A percentile compares a stretch with the other conserved stretches of the same genome.
Evolutionary conservation across 92 coral and sea anemone genomes (phyloP).

Genomic region (Porites lobata): DNA sequence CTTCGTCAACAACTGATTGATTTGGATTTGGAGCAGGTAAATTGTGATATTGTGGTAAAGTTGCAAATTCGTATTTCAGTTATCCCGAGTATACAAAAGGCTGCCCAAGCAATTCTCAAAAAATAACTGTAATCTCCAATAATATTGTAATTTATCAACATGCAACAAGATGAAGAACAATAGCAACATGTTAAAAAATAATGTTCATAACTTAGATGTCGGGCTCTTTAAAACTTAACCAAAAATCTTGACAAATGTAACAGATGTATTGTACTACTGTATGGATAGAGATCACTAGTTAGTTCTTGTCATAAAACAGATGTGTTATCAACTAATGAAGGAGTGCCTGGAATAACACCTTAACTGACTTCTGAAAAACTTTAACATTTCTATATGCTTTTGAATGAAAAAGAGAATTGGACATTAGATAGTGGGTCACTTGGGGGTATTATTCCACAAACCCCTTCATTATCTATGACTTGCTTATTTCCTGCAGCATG

Average conservation of each 20-base stretch:
- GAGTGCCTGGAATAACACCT: neutral
- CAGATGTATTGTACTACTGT: constrained; percentile 1
- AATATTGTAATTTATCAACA: neutral
- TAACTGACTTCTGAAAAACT: no score
- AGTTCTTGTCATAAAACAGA: constrained; percentile 12
- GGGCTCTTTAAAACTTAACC: neutral
- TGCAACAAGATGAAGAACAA: constrained; percentile 3
- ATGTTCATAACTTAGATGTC: no score
- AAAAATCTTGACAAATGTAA: neutral
- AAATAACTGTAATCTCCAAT: constrained; percentile 1
- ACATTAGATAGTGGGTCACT: neutral
- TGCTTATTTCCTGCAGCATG: constrained; percentile 42
- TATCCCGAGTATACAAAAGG: no score
- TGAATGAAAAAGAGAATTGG: no score
- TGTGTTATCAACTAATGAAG: neutral
- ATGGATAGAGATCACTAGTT: constrained; percentile 31
- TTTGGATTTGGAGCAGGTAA: constrained; percentile 24
- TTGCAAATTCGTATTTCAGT: no score
- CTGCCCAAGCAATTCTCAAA: neutral
- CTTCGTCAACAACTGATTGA: constrained; percentile 16
- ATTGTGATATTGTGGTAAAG: no score
- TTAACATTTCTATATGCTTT: no score
- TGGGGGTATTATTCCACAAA: neutral
- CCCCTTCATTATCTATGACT: neutral
- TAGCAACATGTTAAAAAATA: no score